Evolutionary conservation across 2,888 invertebrate genomes (phyloP), one percentile per base, ranked within the genome.

Genomic region (Cantharis lateralis): DNA sequence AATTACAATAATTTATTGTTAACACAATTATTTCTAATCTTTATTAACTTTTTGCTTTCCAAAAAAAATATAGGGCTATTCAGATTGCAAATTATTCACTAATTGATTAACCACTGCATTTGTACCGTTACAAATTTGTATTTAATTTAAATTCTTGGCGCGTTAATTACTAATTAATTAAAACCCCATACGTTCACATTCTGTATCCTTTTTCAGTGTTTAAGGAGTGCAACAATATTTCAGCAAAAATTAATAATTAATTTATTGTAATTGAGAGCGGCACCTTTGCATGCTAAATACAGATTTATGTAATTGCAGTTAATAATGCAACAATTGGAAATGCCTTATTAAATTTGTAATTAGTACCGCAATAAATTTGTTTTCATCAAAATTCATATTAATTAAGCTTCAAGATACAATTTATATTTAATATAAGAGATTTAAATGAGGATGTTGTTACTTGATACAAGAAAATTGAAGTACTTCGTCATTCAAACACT

Each of bases 381-480:
- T 48, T 48, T n/a, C 1, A 13, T 13, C 32, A 32, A 32, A 32
- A 32, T 32, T 32, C 32, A 32, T 13, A 32, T 48, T 48, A 48
- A n/a, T 48, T 48, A 48, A 48, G n/a, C n/a, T 48, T 48, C 48
- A 48, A 48, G n/a, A n/a, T n/a, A 48, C 5, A n/a, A 48, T 48
- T 48, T 48, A 32, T 32, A 13, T 32, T 13, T 32, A 32, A 32
- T 13, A 32, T 13, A 32, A 48, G n/a, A 48, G 48, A 48, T 48
- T 48, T 48, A 66, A 66, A 66, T 66, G 24, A 66, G 64, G 64
- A 66, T 66, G 64, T 66, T 66, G 64, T 66, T 66, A 66, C 64
- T 66, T 66, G 64, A 66, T 66, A 20, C 64, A 64, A 13, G 64
- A 20, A 64, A 64, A 18, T 66, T 66, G 20, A 20, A 20, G 64